Base-by-base conservation (phyloP, 2,888 invertebrate genomes). In the Epicampocera succincta region DNA sequence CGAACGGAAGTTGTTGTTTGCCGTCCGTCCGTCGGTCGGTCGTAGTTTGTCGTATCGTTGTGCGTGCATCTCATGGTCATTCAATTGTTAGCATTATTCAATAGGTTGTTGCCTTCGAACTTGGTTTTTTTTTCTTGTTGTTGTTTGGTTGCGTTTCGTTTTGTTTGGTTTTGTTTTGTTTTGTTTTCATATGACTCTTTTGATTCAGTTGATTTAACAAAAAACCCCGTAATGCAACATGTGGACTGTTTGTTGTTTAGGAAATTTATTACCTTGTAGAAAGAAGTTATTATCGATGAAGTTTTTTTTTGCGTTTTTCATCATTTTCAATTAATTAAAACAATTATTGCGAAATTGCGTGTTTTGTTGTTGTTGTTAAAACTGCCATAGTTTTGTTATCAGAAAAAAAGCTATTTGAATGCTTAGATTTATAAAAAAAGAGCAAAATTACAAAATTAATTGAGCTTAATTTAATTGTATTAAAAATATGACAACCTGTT, bases 31-130 rank as follows among this genome's bases (percentile, higher is more conserved):
- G 29, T 6, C 56, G 44, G 58, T 25, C 50, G 25, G 58, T 72
- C 33, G 33, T 8, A 19, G 66, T 50, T 60, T 66, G 40, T 60
- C 29, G 56, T 82, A 82, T 82, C 81, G 38, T 44, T 60, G 68
- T 78, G 82, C 82, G 78, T 82, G 78, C 63, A 82, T 82, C 82
- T 82, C 69, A 69, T 60, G 74, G 69, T 82, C 74, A 82, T 74
- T 69, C 77, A 82, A 69, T 82, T 81, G 76, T 77, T 69, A 61
- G 68, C 68, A 72, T 33, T 58, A 58, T 78, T 78, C 58, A 68
- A 60, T 61, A 61, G 75, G 25, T 68, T 75, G 48, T 58, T 58
- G 56, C 66, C 44, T 38, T 65, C 13, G 46, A 46, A 40, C 38
- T 44, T 61, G 19, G 13, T 54, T 29, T 54, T 29, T 29, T 13